phyloP scores from a whole-genome alignment of 2,113 vertebrate species.

The Saguinus midas region DNA sequence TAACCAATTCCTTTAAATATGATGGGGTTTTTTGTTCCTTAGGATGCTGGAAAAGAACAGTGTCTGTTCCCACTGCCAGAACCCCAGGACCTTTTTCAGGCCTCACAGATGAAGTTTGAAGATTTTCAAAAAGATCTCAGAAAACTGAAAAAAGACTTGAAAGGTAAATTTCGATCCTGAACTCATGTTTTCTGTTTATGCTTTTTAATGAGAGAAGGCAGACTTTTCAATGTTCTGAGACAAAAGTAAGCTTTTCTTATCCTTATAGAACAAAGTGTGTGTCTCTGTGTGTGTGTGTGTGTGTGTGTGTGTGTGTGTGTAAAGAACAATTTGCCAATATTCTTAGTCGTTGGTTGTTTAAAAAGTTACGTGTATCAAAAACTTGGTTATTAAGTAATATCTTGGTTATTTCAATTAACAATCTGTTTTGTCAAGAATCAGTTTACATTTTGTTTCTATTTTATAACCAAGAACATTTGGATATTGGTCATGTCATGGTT shows the following conservation, averaged over 20 bases:
- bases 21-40: conserved; percentile 69
- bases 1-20: not conserved
- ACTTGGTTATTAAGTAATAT: not conserved
- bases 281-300: not conserved
- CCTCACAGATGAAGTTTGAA: conserved; percentile 97
- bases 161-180: conserved; percentile 85
- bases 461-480: conserved; percentile 7
- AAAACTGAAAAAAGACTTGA: conserved; percentile 93
- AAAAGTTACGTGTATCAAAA: not conserved
- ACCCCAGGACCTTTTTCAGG: conserved; percentile 97
- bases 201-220: not conserved
- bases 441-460: not conserved
- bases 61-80: conserved; percentile 95
- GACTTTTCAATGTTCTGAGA: not conserved
- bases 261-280: not conserved
- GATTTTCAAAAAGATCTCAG: conserved; percentile 96
- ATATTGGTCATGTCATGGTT: not conserved
- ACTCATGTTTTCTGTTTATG: not conserved
- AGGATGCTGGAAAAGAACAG: conserved; percentile 95
- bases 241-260: not conserved
- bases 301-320: not conserved
- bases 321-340: not conserved
- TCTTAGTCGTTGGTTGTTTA: not conserved
- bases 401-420: not conserved
- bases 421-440: not conserved